phyloP scores from a whole-genome alignment of 2,888 invertebrate species.

The Drosophila putrida region DNA sequence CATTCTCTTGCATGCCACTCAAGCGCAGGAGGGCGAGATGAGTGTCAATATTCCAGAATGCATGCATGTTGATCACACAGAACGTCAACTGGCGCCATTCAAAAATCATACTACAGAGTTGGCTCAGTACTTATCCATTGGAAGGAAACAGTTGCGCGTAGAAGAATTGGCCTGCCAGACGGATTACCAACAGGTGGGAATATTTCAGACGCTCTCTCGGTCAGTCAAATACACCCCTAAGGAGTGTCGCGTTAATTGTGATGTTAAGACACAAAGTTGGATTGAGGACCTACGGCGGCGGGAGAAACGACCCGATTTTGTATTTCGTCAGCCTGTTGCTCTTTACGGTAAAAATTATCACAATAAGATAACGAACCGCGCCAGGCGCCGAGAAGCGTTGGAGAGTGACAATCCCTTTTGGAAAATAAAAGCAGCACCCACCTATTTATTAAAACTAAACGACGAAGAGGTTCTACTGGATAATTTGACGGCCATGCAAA shows the following conservation, averaged over 20 bases:
- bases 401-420: conserved; percentile 53
- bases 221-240: not conserved
- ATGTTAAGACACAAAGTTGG: conserved; percentile 74
- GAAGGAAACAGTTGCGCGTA: conserved; percentile 56
- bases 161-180: conserved; percentile 61
- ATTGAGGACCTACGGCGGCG: conserved; percentile 40
- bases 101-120: conserved; percentile 70
- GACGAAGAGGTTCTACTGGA: conserved; percentile 41
- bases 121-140: conserved; percentile 49
- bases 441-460: conserved; percentile 38
- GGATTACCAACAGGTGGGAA: conserved; percentile 61
- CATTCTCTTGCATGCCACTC: conserved; percentile 65
- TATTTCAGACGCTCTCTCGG: conserved; percentile 51
- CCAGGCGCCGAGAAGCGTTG: conserved; percentile 17
- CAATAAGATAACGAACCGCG: conserved; percentile 18
- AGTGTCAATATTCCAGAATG: conserved; percentile 63
- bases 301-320: conserved; percentile 45
- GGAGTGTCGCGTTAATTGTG: conserved; percentile 65
- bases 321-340: conserved; percentile 45
- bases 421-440: conserved; percentile 30
- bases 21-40: conserved; percentile 19
- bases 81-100: conserved; percentile 72
- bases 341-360: conserved; percentile 48
- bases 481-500: conserved; percentile 63
- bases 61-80: conserved; percentile 77